Conservation (phyloP, 1,140 invertebrate genomes). For the Trichomalopsis sarcophagae region DNA sequence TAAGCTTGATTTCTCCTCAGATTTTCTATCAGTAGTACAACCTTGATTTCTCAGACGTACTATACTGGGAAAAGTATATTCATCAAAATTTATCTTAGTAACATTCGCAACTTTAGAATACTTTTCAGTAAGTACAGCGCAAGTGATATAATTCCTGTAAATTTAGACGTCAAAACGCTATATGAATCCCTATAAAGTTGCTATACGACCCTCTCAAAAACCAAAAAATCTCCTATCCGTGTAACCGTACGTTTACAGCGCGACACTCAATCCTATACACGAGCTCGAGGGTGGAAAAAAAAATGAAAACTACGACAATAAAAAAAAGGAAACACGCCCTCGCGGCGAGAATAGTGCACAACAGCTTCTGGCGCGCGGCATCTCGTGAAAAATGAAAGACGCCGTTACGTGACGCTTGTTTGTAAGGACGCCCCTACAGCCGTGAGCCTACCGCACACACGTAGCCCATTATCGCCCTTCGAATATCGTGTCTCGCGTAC, state of each 20-base stretch:
- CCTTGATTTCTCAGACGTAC: too few species aligned
- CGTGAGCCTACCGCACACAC: slow-evolving; percentile 5
- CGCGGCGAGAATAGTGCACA: neutral
- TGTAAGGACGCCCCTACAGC: slow-evolving; percentile 1
- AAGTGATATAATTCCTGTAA: neutral
- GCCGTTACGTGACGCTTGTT: slow-evolving; percentile 20
- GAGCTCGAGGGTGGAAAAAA: neutral
- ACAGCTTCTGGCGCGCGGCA: neutral
- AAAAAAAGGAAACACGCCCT: slow-evolving; percentile 12
- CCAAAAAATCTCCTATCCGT: neutral
- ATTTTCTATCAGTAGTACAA: too few species aligned
- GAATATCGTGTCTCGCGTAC: neutral
- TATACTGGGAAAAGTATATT: too few species aligned
- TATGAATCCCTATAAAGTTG: neutral
- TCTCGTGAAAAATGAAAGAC: slow-evolving; percentile 32
- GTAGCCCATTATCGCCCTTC: neutral
- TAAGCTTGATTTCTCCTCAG: too few species aligned
- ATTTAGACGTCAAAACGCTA: neutral
- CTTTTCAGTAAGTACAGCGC: too few species aligned
- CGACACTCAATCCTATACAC: neutral
- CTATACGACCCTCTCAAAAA: neutral
- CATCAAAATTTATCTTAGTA: too few species aligned
- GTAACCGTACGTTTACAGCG: neutral
- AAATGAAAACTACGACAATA: neutral
- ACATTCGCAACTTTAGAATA: too few species aligned